Percentiles rank a stretch among this genome's conserved stretches.
Evolutionary conservation across 1,140 invertebrate genomes (phyloP).

Genomic region (Caenorhabditis brenneri): DNA sequence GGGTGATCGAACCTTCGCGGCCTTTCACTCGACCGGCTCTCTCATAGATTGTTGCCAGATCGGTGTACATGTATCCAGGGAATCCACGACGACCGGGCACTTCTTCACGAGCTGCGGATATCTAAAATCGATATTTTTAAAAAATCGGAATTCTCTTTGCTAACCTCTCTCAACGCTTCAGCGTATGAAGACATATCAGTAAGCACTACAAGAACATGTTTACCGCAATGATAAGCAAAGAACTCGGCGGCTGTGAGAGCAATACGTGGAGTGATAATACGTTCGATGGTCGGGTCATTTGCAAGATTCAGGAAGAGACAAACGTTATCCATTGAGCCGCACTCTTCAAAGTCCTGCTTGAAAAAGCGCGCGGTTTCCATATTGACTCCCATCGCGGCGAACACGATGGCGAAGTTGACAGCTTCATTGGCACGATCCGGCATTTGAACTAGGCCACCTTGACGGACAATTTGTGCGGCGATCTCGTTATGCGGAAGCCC

Average conservation of each 20-base stretch:
- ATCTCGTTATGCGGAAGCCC: conserved; percentile 98
- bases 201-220: conserved; percentile 86
- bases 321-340: conserved; percentile 93
- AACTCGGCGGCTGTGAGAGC: conserved; percentile 93
- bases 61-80: conserved; percentile 99
- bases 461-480: conserved; percentile 97
- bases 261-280: conserved; percentile 94
- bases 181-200: conserved; percentile 98
- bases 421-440: conserved; percentile 74
- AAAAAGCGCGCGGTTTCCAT: conserved; percentile 98
- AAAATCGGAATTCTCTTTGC: too few relatives aligned
- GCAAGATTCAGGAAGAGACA: conserved; percentile 94
- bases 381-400: conserved; percentile 97
- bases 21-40: conserved; percentile 90
- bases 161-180: conserved; percentile 88
- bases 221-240: conserved; percentile 95
- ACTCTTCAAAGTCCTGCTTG: conserved; percentile 86
- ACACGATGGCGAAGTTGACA: conserved; percentile 91
- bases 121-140: too few relatives aligned
- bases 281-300: conserved; percentile 97
- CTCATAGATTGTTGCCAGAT: conserved; percentile 98
- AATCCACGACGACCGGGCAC: conserved; percentile 91
- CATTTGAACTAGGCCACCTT: conserved; percentile 78
- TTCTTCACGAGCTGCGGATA: conserved; percentile 93
- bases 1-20: conserved; percentile 94